These are phyloP conservation scores for Tromatobia lineatoria DNA, from an alignment of 2,888 invertebrate species.

Conservation along the genomic window DNA sequence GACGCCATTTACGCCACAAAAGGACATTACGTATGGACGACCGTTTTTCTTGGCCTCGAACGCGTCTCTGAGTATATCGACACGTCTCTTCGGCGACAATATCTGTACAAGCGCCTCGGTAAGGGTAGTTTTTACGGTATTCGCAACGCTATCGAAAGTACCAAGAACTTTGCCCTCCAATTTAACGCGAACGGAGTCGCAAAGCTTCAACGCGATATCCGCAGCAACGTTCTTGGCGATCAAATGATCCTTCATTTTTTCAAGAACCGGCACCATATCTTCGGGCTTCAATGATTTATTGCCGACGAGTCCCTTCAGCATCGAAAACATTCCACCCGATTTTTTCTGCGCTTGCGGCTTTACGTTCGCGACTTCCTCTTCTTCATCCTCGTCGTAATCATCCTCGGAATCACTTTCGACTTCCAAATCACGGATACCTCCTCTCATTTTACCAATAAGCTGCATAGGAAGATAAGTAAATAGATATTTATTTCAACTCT, in stretches of 20 bases:
- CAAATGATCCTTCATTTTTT: constrained; percentile 97
- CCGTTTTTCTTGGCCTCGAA: constrained; percentile 93
- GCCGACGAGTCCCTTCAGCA: constrained; percentile 95
- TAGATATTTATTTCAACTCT: neutral
- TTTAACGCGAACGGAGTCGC: constrained; percentile 96
- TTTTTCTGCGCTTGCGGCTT: constrained; percentile 79
- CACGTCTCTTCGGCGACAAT: constrained; percentile 96
- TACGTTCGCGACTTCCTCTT: constrained; percentile 78
- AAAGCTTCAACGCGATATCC: constrained; percentile 97
- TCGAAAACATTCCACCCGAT: constrained; percentile 92
- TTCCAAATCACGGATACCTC: constrained; percentile 93
- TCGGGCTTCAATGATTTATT: constrained; percentile 93
- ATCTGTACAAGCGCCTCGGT: constrained; percentile 97
- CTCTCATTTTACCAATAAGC: constrained; percentile 94
- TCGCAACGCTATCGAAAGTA: constrained; percentile 97
- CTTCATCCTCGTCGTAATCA: constrained; percentile 87
- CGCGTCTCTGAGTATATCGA: constrained; percentile 98
- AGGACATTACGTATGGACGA: constrained; percentile 98
- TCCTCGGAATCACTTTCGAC: constrained; percentile 91
- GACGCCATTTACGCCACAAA: constrained; percentile 99
- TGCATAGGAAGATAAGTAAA: constrained; percentile 79
- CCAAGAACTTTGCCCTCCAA: constrained; percentile 97
- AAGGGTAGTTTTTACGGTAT: constrained; percentile 94
- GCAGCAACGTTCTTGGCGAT: constrained; percentile 99
- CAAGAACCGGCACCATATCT: constrained; percentile 94